Percentiles rank a stretch among this genome's conserved stretches.
Evolutionary conservation across 2,888 invertebrate species (phyloP).

Genomic region (Diadromus collaris): DNA sequence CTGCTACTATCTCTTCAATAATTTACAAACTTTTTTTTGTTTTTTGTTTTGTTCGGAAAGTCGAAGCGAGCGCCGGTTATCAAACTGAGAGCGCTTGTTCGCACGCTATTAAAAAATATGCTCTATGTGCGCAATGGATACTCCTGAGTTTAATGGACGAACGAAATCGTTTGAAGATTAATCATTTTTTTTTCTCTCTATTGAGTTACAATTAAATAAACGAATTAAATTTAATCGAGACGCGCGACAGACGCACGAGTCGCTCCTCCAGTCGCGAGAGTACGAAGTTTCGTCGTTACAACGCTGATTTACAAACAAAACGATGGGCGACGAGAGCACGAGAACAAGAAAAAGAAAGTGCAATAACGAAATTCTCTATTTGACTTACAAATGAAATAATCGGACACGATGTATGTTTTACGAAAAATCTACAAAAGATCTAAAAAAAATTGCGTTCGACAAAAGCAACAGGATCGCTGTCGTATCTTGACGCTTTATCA

Average conservation of each 20-base stretch:
- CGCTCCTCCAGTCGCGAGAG: not conserved
- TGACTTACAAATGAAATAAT: not conserved
- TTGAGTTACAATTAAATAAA: conserved; percentile 18
- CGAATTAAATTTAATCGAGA: not conserved
- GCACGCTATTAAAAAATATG: conserved; percentile 38
- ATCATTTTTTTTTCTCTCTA: conserved; percentile 3
- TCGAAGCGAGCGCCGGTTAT: conserved; percentile 26
- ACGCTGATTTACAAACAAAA: not conserved
- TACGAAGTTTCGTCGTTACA: not conserved
- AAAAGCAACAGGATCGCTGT: not conserved
- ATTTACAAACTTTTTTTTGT: conserved; percentile 55
- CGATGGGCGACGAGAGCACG: not conserved
- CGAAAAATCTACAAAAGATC: conserved; percentile 6
- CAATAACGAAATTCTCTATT: not conserved
- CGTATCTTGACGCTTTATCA: conserved; percentile 4
- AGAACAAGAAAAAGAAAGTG: not conserved
- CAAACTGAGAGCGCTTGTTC: conserved; percentile 21
- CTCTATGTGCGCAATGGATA: conserved; percentile 39
- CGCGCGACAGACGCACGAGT: not conserved
- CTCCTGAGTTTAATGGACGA: conserved; percentile 45
- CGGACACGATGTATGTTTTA: not conserved
- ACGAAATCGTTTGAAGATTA: conserved; percentile 3
- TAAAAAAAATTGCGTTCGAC: not conserved
- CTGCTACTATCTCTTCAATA: conserved; percentile 61
- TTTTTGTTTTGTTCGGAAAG: conserved; percentile 17